Evolutionary conservation across 1,140 invertebrate species (phyloP), one percentile per base, ranked within the genome.

Genomic region (Steinernema feltiae): DNA sequence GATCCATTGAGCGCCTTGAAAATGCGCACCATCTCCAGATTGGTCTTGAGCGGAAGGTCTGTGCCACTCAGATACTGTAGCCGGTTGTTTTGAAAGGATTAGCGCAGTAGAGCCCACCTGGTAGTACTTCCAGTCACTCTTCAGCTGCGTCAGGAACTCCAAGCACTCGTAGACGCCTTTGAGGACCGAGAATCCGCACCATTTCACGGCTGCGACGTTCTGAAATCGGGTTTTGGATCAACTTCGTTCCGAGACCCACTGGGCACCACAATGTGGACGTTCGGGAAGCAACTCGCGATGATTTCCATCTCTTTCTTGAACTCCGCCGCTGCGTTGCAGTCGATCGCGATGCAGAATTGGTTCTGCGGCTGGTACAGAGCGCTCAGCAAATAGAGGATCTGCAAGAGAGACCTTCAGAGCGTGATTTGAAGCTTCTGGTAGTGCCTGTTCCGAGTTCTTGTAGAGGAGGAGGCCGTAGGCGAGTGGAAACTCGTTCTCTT

Each of bases 351-450:
- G 41, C 83, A 84, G 69, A 79, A 83, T 15, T 75, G 70, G 69
- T 83, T 85, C 75, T 83, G 83, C 18, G 82, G 82, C 29, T 83
- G 81, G 48, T 83, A 83, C 30, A 83, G 75, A 17, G 79, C 71
- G 17, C 77, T 79, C 0, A 83, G 18, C 48, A 80, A 35, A 24
- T 71, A 70, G 30, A 74, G 69, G 0, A 82, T 75, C 77, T 81
- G 29, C 71, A 81, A 30, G 30, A 32, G 32, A 30, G 30, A n/a
- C n/a, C n/a, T n/a, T n/a, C n/a, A n/a, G n/a, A n/a, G n/a, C n/a
- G n/a, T n/a, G n/a, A n/a, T n/a, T n/a, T n/a, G n/a, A n/a, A n/a
- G n/a, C n/a, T n/a, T n/a, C n/a, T n/a, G n/a, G n/a, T n/a, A n/a
- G n/a, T n/a, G n/a, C n/a, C n/a, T n/a, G n/a, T n/a, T n/a, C n/a